Evolutionary conservation across 1,140 invertebrate species (phyloP).

Genomic region (Conus betulinus): DNA sequence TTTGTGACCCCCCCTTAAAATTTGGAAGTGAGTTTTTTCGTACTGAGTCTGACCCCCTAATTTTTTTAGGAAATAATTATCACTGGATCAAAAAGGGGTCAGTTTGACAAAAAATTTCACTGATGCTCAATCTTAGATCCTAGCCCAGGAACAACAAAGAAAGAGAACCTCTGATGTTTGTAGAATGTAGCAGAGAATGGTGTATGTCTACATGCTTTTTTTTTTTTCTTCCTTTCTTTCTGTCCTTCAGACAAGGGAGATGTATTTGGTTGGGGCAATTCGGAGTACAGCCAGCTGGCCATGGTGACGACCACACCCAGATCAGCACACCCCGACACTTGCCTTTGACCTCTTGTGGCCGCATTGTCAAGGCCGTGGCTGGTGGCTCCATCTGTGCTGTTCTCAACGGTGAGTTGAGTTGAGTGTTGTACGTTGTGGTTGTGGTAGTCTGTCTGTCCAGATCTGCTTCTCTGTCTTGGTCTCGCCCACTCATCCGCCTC

Average conservation of each 20-base stretch:
- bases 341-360: slow-evolving; percentile 81
- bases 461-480: background rate
- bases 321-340: slow-evolving; percentile 83
- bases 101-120: too few relatives aligned
- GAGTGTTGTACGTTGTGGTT: background rate
- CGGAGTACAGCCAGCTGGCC: slow-evolving; percentile 91
- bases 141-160: too few relatives aligned
- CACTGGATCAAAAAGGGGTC: too few relatives aligned
- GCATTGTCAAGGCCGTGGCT: slow-evolving; percentile 87
- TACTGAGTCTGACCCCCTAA: too few relatives aligned
- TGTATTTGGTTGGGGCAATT: slow-evolving; percentile 98
- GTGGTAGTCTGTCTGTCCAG: background rate
- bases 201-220: too few relatives aligned
- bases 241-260: slow-evolving; percentile 81
- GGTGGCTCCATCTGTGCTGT: slow-evolving; percentile 93
- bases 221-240: too few relatives aligned
- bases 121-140: too few relatives aligned
- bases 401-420: slow-evolving; percentile 83
- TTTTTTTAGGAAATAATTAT: too few relatives aligned
- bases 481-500: background rate
- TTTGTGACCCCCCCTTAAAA: too few relatives aligned
- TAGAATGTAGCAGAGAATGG: too few relatives aligned
- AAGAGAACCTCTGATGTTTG: too few relatives aligned
- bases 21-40: too few relatives aligned
- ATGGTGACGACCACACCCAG: slow-evolving; percentile 71